phyloP scores from a whole-genome alignment of 2,797 vertebrate genomes.

The Ceyx erithaca region DNA sequence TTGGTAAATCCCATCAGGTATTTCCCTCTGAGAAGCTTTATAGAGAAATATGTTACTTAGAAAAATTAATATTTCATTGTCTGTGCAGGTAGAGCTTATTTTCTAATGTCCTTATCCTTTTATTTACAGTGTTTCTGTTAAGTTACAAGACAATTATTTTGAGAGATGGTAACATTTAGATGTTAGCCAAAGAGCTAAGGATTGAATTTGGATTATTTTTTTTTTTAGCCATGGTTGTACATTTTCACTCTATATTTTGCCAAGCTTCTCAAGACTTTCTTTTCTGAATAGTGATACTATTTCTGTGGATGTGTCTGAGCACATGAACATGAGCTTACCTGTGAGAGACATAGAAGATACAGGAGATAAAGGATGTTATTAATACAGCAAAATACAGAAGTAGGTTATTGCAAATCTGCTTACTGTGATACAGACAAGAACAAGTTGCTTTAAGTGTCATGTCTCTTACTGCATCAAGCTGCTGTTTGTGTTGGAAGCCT shows the following conservation, averaged over 20 bases:
- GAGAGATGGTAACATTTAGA: neutral
- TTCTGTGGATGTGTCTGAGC: neutral
- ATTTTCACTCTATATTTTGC: neutral
- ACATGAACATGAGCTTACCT: neutral
- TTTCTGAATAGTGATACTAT: neutral
- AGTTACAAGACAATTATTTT: neutral
- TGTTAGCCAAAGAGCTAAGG: neutral
- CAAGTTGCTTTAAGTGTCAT: neutral
- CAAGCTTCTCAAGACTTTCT: neutral
- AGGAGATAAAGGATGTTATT: neutral
- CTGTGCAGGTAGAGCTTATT: neutral
- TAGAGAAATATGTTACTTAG: neutral
- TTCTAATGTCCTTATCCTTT: neutral
- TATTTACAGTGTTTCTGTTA: neutral
- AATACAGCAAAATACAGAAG: neutral
- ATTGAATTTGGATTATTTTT: neutral
- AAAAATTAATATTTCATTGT: neutral
- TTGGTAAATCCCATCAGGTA: rapidly evolving
- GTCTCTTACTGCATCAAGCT: neutral
- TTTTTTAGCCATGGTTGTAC: neutral
- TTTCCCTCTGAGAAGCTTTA: neutral
- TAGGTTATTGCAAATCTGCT: neutral
- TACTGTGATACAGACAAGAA: neutral
- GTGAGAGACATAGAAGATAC: neutral
- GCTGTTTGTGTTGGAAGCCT: neutral